Conservation (phyloP, 2,797 vertebrate genomes). For the Characodon lateralis region DNA sequence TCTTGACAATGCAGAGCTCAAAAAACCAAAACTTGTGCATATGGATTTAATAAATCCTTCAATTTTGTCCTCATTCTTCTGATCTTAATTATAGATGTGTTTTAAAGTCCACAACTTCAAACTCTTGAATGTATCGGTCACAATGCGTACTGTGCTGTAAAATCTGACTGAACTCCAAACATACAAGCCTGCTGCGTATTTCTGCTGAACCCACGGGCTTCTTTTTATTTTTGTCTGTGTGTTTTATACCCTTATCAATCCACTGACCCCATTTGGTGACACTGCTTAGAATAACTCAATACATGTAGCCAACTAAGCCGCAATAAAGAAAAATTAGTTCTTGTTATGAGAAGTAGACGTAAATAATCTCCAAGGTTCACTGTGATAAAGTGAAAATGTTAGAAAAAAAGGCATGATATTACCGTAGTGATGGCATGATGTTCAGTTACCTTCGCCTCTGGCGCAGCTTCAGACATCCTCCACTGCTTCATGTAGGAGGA, state of each 20-base stretch:
- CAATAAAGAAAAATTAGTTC: too few species aligned
- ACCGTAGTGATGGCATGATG: background rate
- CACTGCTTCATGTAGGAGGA: background rate
- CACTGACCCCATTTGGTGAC: background rate
- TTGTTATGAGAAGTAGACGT: background rate
- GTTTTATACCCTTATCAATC: background rate
- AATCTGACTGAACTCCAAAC: background rate
- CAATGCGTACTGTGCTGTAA: background rate
- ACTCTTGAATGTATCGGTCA: background rate
- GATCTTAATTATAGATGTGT: constrained; percentile 3
- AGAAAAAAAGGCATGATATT: background rate
- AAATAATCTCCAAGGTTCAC: background rate
- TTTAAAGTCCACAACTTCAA: constrained; percentile 1
- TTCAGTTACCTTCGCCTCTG: background rate
- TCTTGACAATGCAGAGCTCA: constrained; percentile 16
- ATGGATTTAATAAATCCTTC: constrained; percentile 33
- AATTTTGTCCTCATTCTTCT: background rate
- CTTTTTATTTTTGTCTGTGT: background rate
- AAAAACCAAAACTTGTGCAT: constrained; percentile 18
- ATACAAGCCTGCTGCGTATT: background rate
- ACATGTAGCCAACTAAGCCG: background rate
- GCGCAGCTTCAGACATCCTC: background rate
- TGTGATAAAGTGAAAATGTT: background rate
- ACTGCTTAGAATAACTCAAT: background rate
- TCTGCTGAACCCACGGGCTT: background rate